Conservation (phyloP, 2,888 invertebrate genomes). For the Chloroclysta siterata region DNA sequence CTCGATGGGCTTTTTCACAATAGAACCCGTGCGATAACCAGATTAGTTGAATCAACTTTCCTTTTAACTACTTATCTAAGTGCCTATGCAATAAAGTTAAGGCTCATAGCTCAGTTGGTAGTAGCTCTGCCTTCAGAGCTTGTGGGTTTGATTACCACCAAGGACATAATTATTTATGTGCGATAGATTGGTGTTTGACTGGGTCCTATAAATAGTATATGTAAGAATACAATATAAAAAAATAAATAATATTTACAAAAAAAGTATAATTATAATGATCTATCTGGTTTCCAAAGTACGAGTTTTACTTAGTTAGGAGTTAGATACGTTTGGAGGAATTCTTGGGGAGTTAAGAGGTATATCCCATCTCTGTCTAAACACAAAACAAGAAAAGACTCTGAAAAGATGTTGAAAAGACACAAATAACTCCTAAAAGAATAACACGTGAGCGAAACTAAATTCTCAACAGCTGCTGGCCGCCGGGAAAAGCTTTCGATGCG, state of each 20-base stretch:
- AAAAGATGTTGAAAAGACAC: constrained; percentile 42
- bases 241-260: no score
- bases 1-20: constrained; percentile 27
- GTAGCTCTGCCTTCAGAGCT: no score
- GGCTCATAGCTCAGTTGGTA: no score
- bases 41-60: constrained; percentile 35
- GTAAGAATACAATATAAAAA: no score
- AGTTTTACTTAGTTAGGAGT: no score
- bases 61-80: not conserved
- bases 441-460: constrained; percentile 72
- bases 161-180: no score
- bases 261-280: no score
- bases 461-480: constrained; percentile 69
- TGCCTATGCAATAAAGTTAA: not conserved
- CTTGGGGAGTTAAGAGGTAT: not conserved
- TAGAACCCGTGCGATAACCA: constrained; percentile 30
- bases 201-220: no score
- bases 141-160: no score
- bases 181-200: no score
- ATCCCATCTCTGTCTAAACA: not conserved
- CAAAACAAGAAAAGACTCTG: constrained; percentile 24
- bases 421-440: constrained; percentile 72
- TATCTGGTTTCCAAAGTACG: no score
- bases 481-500: constrained; percentile 46
- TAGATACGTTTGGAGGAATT: no score